phyloP scores from a whole-genome alignment of 2,113 vertebrate genomes.

The Oxygymnocypris stewartii region DNA sequence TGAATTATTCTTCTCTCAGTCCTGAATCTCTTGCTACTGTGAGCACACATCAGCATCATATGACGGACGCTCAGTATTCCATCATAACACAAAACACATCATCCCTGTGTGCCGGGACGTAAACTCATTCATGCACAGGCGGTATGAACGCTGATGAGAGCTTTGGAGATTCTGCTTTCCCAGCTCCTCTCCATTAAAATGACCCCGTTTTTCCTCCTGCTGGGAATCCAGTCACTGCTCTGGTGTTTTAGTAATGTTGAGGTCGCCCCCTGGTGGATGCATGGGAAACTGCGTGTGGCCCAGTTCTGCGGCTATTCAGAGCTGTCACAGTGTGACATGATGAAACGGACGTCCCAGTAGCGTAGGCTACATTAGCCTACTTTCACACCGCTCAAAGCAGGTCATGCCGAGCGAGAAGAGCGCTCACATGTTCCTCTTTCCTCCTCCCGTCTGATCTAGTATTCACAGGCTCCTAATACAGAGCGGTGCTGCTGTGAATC shows the following conservation, averaged over 20 bases:
- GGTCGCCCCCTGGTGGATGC: constrained; percentile 36
- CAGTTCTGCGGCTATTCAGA: neutral
- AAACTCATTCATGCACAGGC: neutral
- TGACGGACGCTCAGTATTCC: neutral
- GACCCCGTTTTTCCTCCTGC: neutral
- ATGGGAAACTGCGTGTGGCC: neutral
- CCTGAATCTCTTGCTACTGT: neutral
- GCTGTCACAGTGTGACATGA: neutral
- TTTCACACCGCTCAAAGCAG: neutral
- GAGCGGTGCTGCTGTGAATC: neutral
- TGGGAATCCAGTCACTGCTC: neutral
- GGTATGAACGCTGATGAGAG: neutral
- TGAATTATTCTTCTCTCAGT: neutral
- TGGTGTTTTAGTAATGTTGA: neutral
- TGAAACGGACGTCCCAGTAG: constrained; percentile 8
- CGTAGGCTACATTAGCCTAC: constrained; percentile 11
- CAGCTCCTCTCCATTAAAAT: neutral
- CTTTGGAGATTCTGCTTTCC: neutral
- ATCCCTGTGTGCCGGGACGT: neutral
- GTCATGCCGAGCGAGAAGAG: neutral
- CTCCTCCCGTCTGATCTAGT: neutral
- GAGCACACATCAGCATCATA: neutral
- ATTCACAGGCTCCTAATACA: neutral
- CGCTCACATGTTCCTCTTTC: neutral
- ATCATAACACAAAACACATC: neutral